Conservation (phyloP, 2,113 vertebrate genomes). For the Actenoides hombroni region DNA sequence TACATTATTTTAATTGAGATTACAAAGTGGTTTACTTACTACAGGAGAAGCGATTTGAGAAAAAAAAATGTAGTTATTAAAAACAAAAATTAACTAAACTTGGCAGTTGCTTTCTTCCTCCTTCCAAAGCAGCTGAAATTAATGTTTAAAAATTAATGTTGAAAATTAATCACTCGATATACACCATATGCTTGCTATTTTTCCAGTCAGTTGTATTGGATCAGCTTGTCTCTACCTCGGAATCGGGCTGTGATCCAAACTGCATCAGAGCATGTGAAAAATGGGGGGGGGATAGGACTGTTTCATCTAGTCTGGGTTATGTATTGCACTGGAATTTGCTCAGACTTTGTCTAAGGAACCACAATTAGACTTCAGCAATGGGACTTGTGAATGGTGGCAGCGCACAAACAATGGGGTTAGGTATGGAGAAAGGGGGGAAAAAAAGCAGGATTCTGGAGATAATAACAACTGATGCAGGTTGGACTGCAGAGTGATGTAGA, state of each 20-base stretch:
- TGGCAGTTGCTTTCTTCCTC: slow-evolving; percentile 31
- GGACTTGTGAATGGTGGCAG: not conserved
- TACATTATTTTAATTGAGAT: not conserved
- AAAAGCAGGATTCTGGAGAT: not conserved
- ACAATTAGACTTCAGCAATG: not conserved
- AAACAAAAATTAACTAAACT: slow-evolving; percentile 14
- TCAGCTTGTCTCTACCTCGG: slow-evolving; percentile 20
- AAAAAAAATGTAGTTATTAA: not conserved
- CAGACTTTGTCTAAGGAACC: not conserved
- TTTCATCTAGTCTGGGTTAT: not conserved
- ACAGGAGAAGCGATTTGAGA: not conserved
- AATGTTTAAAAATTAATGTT: slow-evolving; percentile 53
- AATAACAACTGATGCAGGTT: not conserved
- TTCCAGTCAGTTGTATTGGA: slow-evolving; percentile 29
- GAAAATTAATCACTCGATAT: slow-evolving; percentile 42
- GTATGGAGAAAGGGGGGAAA: not conserved
- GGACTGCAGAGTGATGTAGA: not conserved
- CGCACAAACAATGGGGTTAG: not conserved
- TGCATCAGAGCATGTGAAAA: not conserved
- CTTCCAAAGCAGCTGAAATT: slow-evolving; percentile 28
- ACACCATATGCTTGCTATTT: slow-evolving; percentile 28
- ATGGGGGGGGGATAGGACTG: rapidly evolving
- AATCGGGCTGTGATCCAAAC: slow-evolving; percentile 13
- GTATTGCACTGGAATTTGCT: not conserved
- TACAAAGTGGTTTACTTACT: not conserved